Conservation (phyloP, 2,888 invertebrate genomes). For the Tipula unca region DNA sequence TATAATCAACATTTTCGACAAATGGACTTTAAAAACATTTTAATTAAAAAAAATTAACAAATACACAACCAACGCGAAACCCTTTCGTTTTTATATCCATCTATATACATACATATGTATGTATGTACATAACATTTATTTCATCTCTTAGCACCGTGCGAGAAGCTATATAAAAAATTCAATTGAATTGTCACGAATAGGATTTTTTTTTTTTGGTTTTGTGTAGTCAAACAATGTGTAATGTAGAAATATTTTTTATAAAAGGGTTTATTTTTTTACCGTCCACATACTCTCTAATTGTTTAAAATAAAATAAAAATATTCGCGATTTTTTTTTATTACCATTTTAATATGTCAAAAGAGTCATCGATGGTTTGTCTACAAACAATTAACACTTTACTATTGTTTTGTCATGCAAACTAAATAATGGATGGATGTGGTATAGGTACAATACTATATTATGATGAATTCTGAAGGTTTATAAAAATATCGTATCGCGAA, state of each 20-base stretch:
- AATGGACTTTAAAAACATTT: slow-evolving; percentile 8
- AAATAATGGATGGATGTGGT: not conserved
- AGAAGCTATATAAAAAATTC: not conserved
- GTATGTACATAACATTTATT: not conserved
- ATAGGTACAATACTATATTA: too few relatives aligned
- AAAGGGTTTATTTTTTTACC: not conserved
- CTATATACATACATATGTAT: not conserved
- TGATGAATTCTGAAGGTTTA: too few relatives aligned
- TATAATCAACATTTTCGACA: not conserved
- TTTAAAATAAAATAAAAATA: not conserved
- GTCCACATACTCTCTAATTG: not conserved
- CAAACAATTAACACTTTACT: slow-evolving; percentile 8
- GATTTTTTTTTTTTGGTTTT: not conserved
- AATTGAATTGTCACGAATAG: slow-evolving; percentile 8
- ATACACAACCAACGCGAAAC: not conserved
- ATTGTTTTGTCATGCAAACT: not conserved
- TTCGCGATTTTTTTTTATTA: not conserved
- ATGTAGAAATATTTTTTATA: not conserved
- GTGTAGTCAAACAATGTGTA: not conserved
- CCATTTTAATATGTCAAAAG: not conserved
- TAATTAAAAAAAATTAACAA: not conserved
- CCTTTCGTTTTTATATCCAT: not conserved
- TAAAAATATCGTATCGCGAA: too few relatives aligned
- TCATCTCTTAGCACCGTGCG: not conserved
- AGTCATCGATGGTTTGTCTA: not conserved